Evolutionary conservation across 2,888 invertebrate species (phyloP), one percentile per base, ranked within the genome.

Genomic region (Steinernema scapterisci): DNA sequence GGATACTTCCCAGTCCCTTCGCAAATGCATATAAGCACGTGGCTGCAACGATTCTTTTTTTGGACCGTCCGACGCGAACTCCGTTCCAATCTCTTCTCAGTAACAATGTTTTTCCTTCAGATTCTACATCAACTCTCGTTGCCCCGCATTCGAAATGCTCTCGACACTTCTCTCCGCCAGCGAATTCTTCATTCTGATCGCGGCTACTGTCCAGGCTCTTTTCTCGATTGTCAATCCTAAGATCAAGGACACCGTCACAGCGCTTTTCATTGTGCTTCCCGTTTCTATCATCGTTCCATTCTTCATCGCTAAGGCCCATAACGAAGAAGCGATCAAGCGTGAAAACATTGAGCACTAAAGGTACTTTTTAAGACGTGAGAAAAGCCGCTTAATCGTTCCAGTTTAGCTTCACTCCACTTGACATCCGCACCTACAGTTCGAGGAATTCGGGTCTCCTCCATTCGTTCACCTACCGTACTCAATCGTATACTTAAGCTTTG

Each of bases 361-460:
- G 63, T 63, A 63, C 1, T 27, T 31, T 13, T 16, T 6, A 6
- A 31, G 9, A 3, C 27, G 63, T 63, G 31, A 54, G 54, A 51
- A 51, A 51, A n/a, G 19, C 6, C 19, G 31, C 63, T 9, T 38
- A 38, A 38, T 9, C 38, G 5, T 38, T 38, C 38, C 5, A 38
- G 3, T 38, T 38, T 9, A 38, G 38, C 38, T 38, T 5, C 48
- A 63, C 2, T 2, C 27, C 27, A 63, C 25, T 11, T 21, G 21
- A 16, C 21, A 11, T 23, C 54, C 19, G 13, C 63, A 25, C 27
- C 31, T 63, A 16, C 27, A 63, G 27, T 38, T 38, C 38, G 63
- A 63, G 63, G 63, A 63, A 16, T 31, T 63, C 63, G 63, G 63
- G 63, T 63, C 27, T 63, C 63, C 63, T 63, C 63, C n/a, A 38